Evolutionary conservation across 2,888 invertebrate genomes (phyloP).

Genomic region (Metalampra italica): DNA sequence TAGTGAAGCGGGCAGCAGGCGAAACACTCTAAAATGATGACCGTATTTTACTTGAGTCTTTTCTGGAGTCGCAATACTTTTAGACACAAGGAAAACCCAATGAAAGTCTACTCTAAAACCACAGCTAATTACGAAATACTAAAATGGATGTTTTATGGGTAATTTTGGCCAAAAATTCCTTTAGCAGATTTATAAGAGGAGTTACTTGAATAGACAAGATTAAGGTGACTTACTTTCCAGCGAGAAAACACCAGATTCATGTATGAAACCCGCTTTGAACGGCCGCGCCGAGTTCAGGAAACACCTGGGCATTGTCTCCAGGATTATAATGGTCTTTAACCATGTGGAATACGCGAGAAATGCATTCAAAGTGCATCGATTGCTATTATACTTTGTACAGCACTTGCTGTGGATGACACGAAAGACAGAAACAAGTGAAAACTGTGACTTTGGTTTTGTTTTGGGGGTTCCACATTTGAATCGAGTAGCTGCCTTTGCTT

Average conservation of each 20-base stretch:
- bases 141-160: too few relatives aligned
- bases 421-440: constrained; percentile 56
- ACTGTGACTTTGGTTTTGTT: constrained; percentile 50
- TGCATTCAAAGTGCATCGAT: constrained; percentile 26
- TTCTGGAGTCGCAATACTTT: too few relatives aligned
- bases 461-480: constrained; percentile 57
- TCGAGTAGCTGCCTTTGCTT: too few relatives aligned
- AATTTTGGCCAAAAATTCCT: too few relatives aligned
- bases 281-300: constrained; percentile 56
- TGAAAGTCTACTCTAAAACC: too few relatives aligned
- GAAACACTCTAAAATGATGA: too few relatives aligned
- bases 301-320: constrained; percentile 60
- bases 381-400: constrained; percentile 48
- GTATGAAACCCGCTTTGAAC: constrained; percentile 44
- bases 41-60: too few relatives aligned
- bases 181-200: too few relatives aligned
- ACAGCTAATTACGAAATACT: too few relatives aligned
- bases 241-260: constrained; percentile 43
- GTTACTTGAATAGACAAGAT: too few relatives aligned
- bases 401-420: constrained; percentile 68
- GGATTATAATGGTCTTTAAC: constrained; percentile 6
- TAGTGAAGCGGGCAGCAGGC: too few relatives aligned
- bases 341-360: constrained; percentile 21
- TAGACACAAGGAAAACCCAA: too few relatives aligned
- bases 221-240: constrained; percentile 46